Evolutionary conservation across 2,797 vertebrate genomes (phyloP), one percentile per base, ranked within the genome.

Genomic region (Sarcophilus harrisii): DNA sequence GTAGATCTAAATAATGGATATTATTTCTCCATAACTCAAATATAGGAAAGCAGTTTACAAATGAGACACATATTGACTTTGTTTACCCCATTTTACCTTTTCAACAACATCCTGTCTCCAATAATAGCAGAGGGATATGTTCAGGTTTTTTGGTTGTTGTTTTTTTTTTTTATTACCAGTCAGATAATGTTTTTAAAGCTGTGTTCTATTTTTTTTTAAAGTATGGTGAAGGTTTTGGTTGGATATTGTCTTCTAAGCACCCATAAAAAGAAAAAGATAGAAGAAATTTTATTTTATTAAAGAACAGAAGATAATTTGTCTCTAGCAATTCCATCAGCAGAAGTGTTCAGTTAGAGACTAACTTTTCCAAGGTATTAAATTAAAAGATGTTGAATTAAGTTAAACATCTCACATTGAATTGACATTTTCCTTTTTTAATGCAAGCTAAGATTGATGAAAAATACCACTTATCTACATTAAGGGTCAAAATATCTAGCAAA

Each of bases 381-480:
- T 98, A 99, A 98, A 98, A 98, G 98, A 99, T 98, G 99, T 98
- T 99, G 98, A 99, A 99, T 99, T 99, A 99, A 98, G 98, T 99
- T 98, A 98, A 99, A 99, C 38, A 96, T 97, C 98, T 98, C 98
- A 98, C 98, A 98, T 97, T 98, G 98, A 99, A 99, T 97, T 99
- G 99, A 99, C 99, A 99, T 98, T 98, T 99, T 98, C 98, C 98
- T 98, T 99, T 98, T 99, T 98, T 98, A 98, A 98, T 98, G 98
- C 99, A 99, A 98, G 98, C 98, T 98, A 98, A 99, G 98, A 99
- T 99, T 99, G 99, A 99, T 99, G 99, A 99, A 99, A 99, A 98
- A 99, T 99, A 99, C 99, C 99, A 99, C 99, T 99, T 99, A 99
- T 99, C 99, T 99, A 99, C 99, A 99, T 99, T 99, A 99, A 99